phyloP scores from a whole-genome alignment of 2,888 invertebrate genomes.

The Catotricha subobsoleta region DNA sequence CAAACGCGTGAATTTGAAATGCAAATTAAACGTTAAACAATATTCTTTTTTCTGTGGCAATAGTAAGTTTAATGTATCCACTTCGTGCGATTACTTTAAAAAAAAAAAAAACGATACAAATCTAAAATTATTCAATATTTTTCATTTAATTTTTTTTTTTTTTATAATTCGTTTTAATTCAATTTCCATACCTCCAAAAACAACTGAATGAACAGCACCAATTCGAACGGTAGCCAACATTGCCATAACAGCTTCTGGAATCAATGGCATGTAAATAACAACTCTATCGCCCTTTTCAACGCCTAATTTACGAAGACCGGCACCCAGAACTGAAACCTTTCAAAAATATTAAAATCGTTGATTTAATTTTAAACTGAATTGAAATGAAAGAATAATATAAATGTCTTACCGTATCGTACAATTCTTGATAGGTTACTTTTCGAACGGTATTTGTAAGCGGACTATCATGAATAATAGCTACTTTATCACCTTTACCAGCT shows the following conservation, averaged over 20 bases:
- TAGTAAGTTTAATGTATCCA: no score
- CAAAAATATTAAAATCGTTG: conserved; percentile 13
- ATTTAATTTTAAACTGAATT: background rate
- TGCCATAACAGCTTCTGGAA: conserved; percentile 75
- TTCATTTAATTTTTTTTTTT: no score
- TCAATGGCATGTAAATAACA: conserved; percentile 86
- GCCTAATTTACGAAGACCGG: conserved; percentile 57
- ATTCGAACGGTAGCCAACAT: conserved; percentile 77
- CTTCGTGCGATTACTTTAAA: no score
- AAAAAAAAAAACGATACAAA: no score
- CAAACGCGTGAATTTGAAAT: no score
- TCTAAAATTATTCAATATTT: no score
- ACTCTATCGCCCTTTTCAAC: conserved; percentile 70
- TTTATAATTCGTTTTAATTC: no score
- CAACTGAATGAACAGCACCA: conserved; percentile 86
- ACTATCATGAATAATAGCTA: conserved; percentile 79
- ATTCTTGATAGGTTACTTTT: conserved; percentile 62
- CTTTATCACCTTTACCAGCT: conserved; percentile 55
- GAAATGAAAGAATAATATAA: background rate
- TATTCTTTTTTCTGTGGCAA: no score
- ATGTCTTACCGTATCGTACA: conserved; percentile 56
- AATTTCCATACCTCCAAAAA: conserved; percentile 80
- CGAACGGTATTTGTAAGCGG: conserved; percentile 63
- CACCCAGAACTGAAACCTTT: conserved; percentile 58
- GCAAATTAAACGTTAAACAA: no score